Evolutionary conservation across 2,113 vertebrate species (phyloP), one percentile per base, ranked within the genome.

Genomic region (Hyla sarda): DNA sequence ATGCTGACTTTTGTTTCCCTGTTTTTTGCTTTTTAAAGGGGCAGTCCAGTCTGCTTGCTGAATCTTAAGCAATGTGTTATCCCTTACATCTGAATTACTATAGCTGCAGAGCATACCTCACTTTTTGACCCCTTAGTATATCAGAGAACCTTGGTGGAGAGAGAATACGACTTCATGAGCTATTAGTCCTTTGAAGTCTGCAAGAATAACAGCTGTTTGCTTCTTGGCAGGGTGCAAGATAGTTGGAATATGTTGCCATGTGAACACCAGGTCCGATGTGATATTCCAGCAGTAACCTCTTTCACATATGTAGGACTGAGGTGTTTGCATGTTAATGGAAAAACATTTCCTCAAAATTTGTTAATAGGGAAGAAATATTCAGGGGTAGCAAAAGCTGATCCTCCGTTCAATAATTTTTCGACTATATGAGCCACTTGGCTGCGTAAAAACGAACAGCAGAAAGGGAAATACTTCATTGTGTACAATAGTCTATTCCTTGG

Each of bases 121-220:
- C 56, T 81, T 62, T 62, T 21, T 82, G 81, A 50, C 62, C 41
- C 52, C 62, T 19, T 82, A 11, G 60, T 65, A 50, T 69, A 28
- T 82, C 13, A 11, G 25, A 45, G 56, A 62, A 34, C 52, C 32
- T 80, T 19, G 16, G 77, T 16, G 28, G 74, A 17, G 71, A 37
- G 52, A 60, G 32, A 79, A 41, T 41, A 8, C 3, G 52, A 34
- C 56, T 45, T 21, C 23, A 25, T 28, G 23, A 81, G 56, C 37
- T 7, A 52, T 52, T 16, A 52, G 62, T 28, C 65, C 65, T 82
- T 69, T 82, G 81, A 69, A 50, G 62, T 82, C 25, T 71, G 62
- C 62, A 82, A 47, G 56, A 81, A 81, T 81, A 81, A 81, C 78
- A 62, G 77, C 77, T 80, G 77, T 80, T 41, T 80, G 54, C 54